These are phyloP conservation scores for Tetramorium alpestre DNA, from an alignment of 1,140 invertebrate species.

Conservation along the genomic window DNA sequence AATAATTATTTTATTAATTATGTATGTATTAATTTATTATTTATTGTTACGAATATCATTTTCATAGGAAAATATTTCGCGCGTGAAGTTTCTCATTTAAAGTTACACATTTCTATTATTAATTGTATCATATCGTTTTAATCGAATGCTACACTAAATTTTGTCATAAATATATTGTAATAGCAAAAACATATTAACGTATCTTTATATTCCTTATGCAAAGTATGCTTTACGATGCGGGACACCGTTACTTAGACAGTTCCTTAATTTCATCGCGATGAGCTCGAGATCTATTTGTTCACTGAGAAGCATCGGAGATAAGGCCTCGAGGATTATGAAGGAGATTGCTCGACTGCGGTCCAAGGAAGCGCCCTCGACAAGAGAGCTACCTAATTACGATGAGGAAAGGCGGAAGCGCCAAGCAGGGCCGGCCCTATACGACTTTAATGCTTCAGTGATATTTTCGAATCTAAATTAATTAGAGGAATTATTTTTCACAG, in stretches of 20 bases:
- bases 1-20: conserved; percentile 29
- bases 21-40: background rate
- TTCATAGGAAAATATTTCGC: background rate
- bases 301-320: conserved; percentile 72
- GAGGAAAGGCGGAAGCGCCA: conserved; percentile 43
- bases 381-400: conserved; percentile 69
- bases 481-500: background rate
- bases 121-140: background rate
- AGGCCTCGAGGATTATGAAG: conserved; percentile 67
- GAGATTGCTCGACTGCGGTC: conserved; percentile 64
- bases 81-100: background rate
- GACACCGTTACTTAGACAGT: conserved; percentile 32
- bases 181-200: background rate
- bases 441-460: conserved; percentile 4
- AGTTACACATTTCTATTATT: background rate
- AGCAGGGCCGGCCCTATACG: conserved; percentile 20
- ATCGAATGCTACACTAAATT: background rate
- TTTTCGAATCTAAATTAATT: conserved; percentile 5
- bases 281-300: conserved; percentile 78
- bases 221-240: background rate
- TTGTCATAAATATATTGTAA: background rate
- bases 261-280: conserved; percentile 79
- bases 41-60: background rate
- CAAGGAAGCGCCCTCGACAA: conserved; percentile 61
- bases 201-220: conserved; percentile 24